Evolutionary conservation across 2,113 vertebrate species (phyloP), one percentile per base, ranked within the genome.

Genomic region (Xerus inauris): DNA sequence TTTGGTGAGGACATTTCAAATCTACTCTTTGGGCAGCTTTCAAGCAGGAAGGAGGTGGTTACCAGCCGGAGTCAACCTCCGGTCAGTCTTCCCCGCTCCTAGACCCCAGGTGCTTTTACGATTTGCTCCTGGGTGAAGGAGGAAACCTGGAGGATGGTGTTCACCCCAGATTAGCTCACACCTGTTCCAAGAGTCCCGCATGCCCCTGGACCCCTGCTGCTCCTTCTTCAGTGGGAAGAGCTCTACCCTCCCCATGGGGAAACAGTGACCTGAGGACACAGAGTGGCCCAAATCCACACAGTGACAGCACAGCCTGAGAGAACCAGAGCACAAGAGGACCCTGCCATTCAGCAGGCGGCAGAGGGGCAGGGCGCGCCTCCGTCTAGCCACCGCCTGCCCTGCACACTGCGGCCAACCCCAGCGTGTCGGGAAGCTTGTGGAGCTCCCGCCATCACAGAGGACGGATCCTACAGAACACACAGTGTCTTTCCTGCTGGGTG

Each of bases 391-490:
- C 6, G 20, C 20, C 54, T 57, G 54, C 54, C 54, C 54, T 57
- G 54, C 20, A 8, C 54, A 7, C 54, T 57, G 54, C 8, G 54
- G 54, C 20, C 54, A 7, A 8, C 54, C 54, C 54, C 19, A 17
- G 20, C 17, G 6, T 24, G 20, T 24, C 54, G 24, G 54, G 54
- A 91, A 90, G 76, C 28, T 75, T 42, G 17, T 96, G 84, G 67
- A 84, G 90, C 97, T 87, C 26, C 16, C 54, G 38, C 85, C 87
- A 65, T 94, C 94, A 95, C 94, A 59, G 72, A 89, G 42, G 93
- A 96, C 2, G 8, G 42, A n/a, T 59, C 87, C 93, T 67, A 45
- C 82, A 96, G 96, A 94, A 95, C 91, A 98, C 98, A 97, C 93
- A 65, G 81, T 8, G 92, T 81, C 92, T 65, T 67, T 77, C 80